Percentiles rank a stretch among this genome's conserved stretches.
phyloP scores from a whole-genome alignment of 2,797 vertebrate genomes.

The Geotria australis region DNA sequence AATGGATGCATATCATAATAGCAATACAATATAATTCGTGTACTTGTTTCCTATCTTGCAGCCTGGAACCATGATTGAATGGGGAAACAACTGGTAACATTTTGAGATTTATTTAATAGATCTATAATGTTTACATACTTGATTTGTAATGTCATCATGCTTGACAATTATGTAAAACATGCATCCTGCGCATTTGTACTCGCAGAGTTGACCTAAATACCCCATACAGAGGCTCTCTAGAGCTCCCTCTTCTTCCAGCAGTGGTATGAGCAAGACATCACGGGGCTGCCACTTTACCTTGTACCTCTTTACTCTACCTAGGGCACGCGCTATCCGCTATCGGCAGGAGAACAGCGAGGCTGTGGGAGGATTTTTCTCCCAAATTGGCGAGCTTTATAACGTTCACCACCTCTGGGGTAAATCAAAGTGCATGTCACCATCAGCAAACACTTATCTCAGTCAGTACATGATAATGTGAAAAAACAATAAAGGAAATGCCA shows the following conservation, averaged over 20 bases:
- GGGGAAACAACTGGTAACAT: constrained; percentile 93
- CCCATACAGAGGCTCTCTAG: too few relatives aligned
- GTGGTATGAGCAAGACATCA: too few relatives aligned
- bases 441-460: not conserved
- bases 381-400: constrained; percentile 78
- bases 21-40: not conserved
- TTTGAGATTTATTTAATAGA: not conserved
- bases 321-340: constrained; percentile 65
- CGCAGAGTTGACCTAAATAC: too few relatives aligned
- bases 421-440: not conserved
- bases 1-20: too few relatives aligned
- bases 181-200: too few relatives aligned
- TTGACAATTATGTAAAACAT: too few relatives aligned
- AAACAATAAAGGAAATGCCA: too few relatives aligned
- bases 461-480: too few relatives aligned
- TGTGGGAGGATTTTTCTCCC: constrained; percentile 82
- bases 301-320: constrained; percentile 7
- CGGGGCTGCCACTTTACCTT: too few relatives aligned
- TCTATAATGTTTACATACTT: too few relatives aligned
- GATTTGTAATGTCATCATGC: too few relatives aligned
- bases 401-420: constrained; percentile 90
- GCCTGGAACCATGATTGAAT: constrained; percentile 98
- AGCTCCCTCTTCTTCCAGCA: too few relatives aligned
- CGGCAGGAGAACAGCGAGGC: constrained; percentile 57
- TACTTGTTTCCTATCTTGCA: constrained; percentile 14